Percentiles rank a stretch among this genome's conserved stretches.
These are phyloP conservation scores for Glyphotaelius pellucidus DNA, from an alignment of 2,888 invertebrate species.

Conservation along the genomic window DNA sequence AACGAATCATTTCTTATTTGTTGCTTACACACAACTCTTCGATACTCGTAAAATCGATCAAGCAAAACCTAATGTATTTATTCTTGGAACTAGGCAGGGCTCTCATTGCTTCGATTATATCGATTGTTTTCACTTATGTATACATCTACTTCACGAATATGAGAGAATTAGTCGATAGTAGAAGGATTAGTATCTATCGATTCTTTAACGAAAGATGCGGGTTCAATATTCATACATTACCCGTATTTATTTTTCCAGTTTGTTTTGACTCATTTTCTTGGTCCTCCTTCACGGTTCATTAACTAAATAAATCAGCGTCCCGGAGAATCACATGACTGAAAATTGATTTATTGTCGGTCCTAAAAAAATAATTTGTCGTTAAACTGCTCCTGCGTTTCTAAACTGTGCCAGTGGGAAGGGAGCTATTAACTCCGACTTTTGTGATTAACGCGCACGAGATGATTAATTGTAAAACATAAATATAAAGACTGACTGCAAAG, in stretches of 20 bases:
- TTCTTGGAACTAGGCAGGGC: neutral
- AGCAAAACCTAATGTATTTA: conserved; percentile 2
- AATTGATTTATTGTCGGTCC: conserved; percentile 48
- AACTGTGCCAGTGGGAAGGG: conserved; percentile 26
- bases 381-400: conserved; percentile 48
- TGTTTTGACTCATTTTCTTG: conserved; percentile 13
- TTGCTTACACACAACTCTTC: neutral
- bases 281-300: conserved; percentile 37
- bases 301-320: conserved; percentile 38
- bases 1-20: conserved; percentile 24
- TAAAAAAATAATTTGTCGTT: conserved; percentile 57
- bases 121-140: neutral
- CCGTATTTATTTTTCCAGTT: conserved; percentile 9
- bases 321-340: conserved; percentile 40
- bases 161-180: neutral
- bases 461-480: conserved; percentile 63
- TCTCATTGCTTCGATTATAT: neutral
- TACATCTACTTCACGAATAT: neutral
- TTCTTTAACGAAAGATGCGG: neutral
- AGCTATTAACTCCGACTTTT: conserved; percentile 40
- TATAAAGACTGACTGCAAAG: conserved; percentile 54
- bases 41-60: conserved; percentile 9
- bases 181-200: neutral
- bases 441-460: conserved; percentile 55
- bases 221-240: neutral